A percentile compares a stretch with the other conserved stretches of the same genome.
Conservation (phyloP, 2,113 vertebrate genomes). For the Odontophorus gujanensis region DNA sequence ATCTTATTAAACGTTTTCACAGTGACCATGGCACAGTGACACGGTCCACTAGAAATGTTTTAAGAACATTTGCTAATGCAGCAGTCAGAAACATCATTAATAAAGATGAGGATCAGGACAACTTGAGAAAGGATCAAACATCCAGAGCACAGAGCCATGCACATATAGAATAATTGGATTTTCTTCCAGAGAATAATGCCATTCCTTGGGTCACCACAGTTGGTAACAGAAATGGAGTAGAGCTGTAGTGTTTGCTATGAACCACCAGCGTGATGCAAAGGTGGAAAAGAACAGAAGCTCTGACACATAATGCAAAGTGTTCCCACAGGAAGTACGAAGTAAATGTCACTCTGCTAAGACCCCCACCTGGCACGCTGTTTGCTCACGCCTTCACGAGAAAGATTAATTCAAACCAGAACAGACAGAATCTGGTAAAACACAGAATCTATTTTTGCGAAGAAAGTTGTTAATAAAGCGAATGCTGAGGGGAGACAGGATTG, state of each 20-base stretch:
- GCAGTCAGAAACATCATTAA: neutral
- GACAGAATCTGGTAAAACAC: neutral
- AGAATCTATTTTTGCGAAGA: neutral
- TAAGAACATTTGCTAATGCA: neutral
- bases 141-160: neutral
- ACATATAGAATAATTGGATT: neutral
- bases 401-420: neutral
- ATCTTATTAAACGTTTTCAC: neutral
- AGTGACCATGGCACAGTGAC: neutral
- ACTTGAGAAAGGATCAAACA: neutral
- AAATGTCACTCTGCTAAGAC: neutral
- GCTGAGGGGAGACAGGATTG: neutral
- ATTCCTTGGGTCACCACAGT: neutral
- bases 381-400: neutral
- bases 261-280: neutral
- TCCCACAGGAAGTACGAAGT: neutral
- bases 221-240: neutral
- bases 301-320: neutral
- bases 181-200: neutral
- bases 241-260: neutral
- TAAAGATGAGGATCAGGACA: conserved; percentile 16
- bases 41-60: neutral
- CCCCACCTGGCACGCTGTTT: neutral
- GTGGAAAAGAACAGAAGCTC: neutral
- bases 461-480: neutral